A percentile compares a stretch with the other conserved stretches of the same genome.
These are phyloP conservation scores for Anser brachyrhynchus DNA, from an alignment of 2,113 vertebrate genomes.

Conservation along the genomic window DNA sequence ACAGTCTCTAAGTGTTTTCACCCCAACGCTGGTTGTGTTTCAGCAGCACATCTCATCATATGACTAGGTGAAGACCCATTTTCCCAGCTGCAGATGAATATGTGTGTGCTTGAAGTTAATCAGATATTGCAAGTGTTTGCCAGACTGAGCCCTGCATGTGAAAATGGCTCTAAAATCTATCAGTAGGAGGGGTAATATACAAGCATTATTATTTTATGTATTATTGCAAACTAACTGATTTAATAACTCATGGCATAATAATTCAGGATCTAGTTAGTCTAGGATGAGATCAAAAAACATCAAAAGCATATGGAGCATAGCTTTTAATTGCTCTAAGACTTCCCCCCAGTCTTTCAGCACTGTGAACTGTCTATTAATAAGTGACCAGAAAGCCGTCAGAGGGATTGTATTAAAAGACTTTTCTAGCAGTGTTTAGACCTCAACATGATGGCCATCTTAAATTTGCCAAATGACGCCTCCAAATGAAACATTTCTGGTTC, in stretches of 20 bases:
- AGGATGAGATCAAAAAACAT: constrained; percentile 49
- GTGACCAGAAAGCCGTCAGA: constrained; percentile 35
- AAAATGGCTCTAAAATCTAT: not conserved
- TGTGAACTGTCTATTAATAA: constrained; percentile 59
- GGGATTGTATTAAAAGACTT: constrained; percentile 25
- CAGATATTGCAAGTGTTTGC: not conserved
- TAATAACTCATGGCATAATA: constrained; percentile 50
- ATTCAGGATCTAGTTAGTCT: constrained; percentile 48
- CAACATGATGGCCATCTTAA: constrained; percentile 2
- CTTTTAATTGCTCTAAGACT: constrained; percentile 63
- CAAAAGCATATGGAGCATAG: constrained; percentile 58
- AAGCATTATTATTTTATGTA: not conserved
- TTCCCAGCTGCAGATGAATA: not conserved
- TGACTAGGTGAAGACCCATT: not conserved
- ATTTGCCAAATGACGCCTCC: constrained; percentile 30
- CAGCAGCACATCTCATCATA: not conserved
- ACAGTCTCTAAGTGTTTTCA: not conserved
- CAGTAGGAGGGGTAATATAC: not conserved
- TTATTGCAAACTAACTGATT: constrained; percentile 15
- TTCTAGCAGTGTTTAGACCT: constrained; percentile 30
- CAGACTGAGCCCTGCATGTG: not conserved
- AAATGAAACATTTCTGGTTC: constrained; percentile 27
- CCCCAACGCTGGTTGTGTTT: fast-evolving
- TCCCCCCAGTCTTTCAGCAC: not conserved
- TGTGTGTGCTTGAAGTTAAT: not conserved